Conservation (phyloP, 1,140 invertebrate species). For the Drosophila repleta region DNA sequence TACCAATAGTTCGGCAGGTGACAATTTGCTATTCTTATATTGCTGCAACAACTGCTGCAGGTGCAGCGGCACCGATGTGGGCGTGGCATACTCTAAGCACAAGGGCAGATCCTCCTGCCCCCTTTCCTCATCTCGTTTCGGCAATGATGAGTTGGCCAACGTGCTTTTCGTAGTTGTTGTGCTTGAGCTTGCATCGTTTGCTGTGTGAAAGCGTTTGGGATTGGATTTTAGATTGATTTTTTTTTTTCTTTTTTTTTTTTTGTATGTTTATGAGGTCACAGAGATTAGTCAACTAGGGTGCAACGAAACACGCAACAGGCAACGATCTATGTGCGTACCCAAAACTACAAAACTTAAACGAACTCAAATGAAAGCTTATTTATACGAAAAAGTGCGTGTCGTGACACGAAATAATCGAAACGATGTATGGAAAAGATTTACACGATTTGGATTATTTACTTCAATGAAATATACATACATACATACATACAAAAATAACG, state of each 20-base stretch:
- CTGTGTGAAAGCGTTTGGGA: background rate
- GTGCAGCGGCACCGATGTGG: conserved; percentile 52
- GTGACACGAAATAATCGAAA: background rate
- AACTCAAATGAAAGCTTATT: background rate
- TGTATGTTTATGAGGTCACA: conserved; percentile 30
- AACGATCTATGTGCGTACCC: conserved; percentile 39
- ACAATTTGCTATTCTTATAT: conserved; percentile 18
- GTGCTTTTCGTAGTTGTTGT: conserved; percentile 15
- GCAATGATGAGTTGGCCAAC: conserved; percentile 13
- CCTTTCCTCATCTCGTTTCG: too few relatives aligned
- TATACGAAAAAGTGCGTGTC: background rate
- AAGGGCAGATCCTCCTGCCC: conserved; percentile 39
- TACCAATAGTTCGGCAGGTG: conserved; percentile 39
- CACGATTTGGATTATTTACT: background rate
- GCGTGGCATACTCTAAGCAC: conserved; percentile 57
- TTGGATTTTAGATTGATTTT: conserved; percentile 19
- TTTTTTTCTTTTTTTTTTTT: too few relatives aligned
- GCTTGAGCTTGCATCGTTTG: conserved; percentile 28
- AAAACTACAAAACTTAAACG: background rate
- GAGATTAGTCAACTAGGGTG: conserved; percentile 31
- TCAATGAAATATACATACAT: background rate
- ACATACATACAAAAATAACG: background rate
- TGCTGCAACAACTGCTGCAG: conserved; percentile 46
- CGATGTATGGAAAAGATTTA: background rate
- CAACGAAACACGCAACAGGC: background rate